Percentiles rank a stretch among this genome's conserved stretches.
Conservation (phyloP, 2,888 invertebrate species). For the Watsonalla binaria region DNA sequence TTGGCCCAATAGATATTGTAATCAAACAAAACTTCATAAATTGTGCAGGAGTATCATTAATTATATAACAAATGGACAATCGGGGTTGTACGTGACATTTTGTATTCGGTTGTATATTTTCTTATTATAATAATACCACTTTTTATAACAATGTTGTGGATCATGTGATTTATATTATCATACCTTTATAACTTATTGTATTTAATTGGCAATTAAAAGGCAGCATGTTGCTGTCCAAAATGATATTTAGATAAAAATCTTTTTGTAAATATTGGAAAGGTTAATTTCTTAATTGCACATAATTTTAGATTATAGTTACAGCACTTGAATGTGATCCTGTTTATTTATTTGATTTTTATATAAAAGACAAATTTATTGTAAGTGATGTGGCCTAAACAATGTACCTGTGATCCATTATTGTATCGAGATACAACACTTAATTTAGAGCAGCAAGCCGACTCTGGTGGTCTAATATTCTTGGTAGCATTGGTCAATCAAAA, state of each 20-base stretch:
- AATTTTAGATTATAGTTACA: conserved; percentile 24
- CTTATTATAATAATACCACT: conserved; percentile 5
- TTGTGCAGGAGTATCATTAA: conserved; percentile 32
- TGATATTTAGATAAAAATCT: conserved; percentile 13
- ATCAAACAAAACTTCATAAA: conserved; percentile 24
- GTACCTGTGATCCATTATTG: conserved; percentile 29
- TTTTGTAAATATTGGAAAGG: conserved; percentile 42
- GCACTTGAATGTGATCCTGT: conserved; percentile 25
- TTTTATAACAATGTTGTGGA: conserved; percentile 7
- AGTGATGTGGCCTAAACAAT: conserved; percentile 21
- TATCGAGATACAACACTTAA: conserved; percentile 22
- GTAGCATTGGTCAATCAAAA: too few species aligned
- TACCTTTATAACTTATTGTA: conserved; percentile 26
- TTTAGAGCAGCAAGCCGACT: not conserved
- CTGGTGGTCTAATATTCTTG: too few species aligned
- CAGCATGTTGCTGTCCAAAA: conserved; percentile 6
- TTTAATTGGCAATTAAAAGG: conserved; percentile 20
- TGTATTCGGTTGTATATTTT: not conserved
- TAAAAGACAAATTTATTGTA: conserved; percentile 1
- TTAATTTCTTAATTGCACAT: conserved; percentile 27
- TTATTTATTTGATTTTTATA: conserved; percentile 3
- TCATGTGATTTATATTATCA: conserved; percentile 26
- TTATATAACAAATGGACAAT: not conserved
- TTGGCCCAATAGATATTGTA: conserved; percentile 49
- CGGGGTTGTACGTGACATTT: not conserved